Evolutionary conservation across 2,797 vertebrate species (phyloP), one percentile per base, ranked within the genome.

Genomic region (Microchirus variegatus): DNA sequence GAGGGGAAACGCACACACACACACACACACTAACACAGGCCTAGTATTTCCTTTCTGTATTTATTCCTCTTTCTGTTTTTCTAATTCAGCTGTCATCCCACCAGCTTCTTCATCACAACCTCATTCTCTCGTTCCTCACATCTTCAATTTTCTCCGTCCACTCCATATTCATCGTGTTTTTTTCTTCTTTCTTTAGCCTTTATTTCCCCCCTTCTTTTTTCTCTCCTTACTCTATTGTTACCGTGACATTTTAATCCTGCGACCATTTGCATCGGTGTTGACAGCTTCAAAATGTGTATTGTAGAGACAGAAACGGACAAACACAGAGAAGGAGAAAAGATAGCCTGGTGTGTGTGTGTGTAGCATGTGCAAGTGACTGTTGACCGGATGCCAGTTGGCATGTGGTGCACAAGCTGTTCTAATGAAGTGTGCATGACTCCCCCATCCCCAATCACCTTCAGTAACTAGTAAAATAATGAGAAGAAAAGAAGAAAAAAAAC

Each of bases 361-460:
- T 38, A 2, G 22, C 54, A 48, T 60, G 13, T 59, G 36, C 18
- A 43, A 57, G 59, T 52, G 60, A 45, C 46, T 62, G 45, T 53
- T 88, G 81, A 80, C 58, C 79, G 16, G 66, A 63, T 83, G 81
- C 86, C 84, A 88, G 73, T 81, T 85, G 80, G 79, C 81, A 74
- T 81, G 82, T 82, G 63, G 87, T 80, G 81, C 66, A 62, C 83
- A 87, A 83, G 82, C 81, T 87, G 87, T 82, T 68, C 81, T 76
- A 86, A 86, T 87, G 79, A 88, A 87, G 71, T 81, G 77, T 31
- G 5, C 31, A 86, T 83, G 78, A 66, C 69, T 43, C 65, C 68
- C 37, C 0, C 40, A 58, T 48, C 38, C 60, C 47, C 52, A 75
- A 77, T 67, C 59, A 75, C 70, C 82, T 31, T 5, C 31, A 31